Conservation (phyloP, 2,888 invertebrate genomes). For the Himalopsyche japonica region DNA sequence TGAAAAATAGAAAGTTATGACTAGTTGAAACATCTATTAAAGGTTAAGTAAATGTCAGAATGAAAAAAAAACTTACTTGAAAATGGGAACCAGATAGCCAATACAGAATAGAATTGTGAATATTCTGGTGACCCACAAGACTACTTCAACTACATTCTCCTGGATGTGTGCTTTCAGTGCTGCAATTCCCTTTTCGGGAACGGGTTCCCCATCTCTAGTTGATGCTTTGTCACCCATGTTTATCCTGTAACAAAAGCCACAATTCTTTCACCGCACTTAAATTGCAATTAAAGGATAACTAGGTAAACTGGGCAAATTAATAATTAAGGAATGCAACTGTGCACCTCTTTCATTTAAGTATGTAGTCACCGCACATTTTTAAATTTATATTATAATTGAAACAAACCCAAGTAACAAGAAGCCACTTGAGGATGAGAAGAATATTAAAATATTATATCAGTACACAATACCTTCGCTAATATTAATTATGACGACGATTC, state of each 20-base stretch:
- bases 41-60: not conserved
- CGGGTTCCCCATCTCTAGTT: conserved; percentile 16
- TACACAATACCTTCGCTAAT: not conserved
- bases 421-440: not conserved
- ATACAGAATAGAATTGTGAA: conserved; percentile 82
- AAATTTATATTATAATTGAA: not conserved
- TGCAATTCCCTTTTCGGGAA: conserved; percentile 62
- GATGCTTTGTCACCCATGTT: conserved; percentile 7
- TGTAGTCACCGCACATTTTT: not conserved
- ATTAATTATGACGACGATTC: not conserved
- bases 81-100: conserved; percentile 83
- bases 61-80: conserved; percentile 68
- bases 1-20: not conserved
- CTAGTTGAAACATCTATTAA: not conserved
- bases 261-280: not conserved
- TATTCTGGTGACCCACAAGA: conserved; percentile 84
- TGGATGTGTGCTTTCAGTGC: conserved; percentile 73
- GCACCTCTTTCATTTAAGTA: not conserved
- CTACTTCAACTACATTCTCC: conserved; percentile 84
- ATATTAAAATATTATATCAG: not conserved
- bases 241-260: conserved; percentile 1
- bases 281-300: not conserved
- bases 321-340: not conserved
- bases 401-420: not conserved
- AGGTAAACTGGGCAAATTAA: not conserved